Conservation (phyloP, 2,113 vertebrate genomes). For the Campylomormyrus tamandua region DNA sequence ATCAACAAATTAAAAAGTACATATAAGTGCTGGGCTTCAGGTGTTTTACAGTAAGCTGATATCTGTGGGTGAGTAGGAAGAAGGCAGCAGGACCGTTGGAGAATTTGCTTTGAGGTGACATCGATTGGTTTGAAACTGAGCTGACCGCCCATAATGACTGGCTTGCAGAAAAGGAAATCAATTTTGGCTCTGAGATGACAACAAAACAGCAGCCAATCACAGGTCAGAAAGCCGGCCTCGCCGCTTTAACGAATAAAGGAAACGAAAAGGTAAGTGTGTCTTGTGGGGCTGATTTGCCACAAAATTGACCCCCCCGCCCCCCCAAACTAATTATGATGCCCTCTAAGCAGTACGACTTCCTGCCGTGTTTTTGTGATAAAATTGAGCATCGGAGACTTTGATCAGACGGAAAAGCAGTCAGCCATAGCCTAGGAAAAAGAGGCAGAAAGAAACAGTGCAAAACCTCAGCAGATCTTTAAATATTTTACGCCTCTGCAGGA, state of each 20-base stretch:
- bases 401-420: neutral
- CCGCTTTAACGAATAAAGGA: neutral
- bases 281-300: neutral
- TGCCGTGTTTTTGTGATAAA: neutral
- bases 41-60: neutral
- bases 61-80: neutral
- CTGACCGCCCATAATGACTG: neutral
- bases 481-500: neutral
- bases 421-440: neutral
- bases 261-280: too few species aligned
- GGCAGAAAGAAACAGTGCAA: neutral
- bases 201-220: neutral
- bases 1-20: neutral
- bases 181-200: neutral
- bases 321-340: neutral
- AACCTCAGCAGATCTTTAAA: neutral
- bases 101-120: neutral
- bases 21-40: neutral
- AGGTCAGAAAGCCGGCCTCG: neutral
- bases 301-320: neutral
- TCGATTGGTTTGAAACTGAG: neutral
- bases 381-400: neutral
- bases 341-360: neutral
- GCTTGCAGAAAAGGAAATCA: slow-evolving; percentile 5
- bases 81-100: neutral